Base-by-base conservation (phyloP, 2,888 invertebrate genomes). In the Tipula vernalis region DNA sequence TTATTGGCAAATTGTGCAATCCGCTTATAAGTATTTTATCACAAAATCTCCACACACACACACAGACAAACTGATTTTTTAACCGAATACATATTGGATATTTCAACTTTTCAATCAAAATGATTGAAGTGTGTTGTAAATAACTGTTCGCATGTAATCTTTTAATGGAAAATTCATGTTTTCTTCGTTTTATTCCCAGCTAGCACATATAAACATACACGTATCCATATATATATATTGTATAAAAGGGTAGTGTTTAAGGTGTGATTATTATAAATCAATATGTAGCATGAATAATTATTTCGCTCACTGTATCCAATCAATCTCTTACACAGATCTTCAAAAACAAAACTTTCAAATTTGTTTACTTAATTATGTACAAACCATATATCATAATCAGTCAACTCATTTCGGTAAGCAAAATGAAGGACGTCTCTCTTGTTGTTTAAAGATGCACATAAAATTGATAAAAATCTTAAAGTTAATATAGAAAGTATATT, bases 121-220 rank as follows among this genome's bases (percentile, higher is more conserved):
- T 71, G 71, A 71, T 71, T 71, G 71, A 71, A 71, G 71, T 71
- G 71, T 71, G 71, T 71, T 15, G n/a, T n/a, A 51, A n/a, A 28
- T 71, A 71, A 28, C 71, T 71, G 71, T 71, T 71, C 71, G 71
- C 71, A 71, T 71, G 71, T 71, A 71, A 71, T 71, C 71, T 71
- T 28, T 71, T 71, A 71, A 71, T 71, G 71, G 71, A 71, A 71
- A 71, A 83, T 86, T 87, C 87, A 86, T 87, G 87, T 87, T 86
- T 86, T 86, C 86, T 42, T 42, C 84, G 36, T 51, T 51, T 42
- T 51, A 51, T 13, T 47, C 36, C 41, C 15, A 71, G 15, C 71
- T 39, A 71, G 18, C 18, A 39, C 18, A 86, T 41, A 71, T 86
- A 86, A 39, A 42, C 13, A 71, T 86, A 86, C 39, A 42, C 13